Evolutionary conservation across 2,113 vertebrate genomes (phyloP), one percentile per base, ranked within the genome.

Genomic region (Hippotragus niger): DNA sequence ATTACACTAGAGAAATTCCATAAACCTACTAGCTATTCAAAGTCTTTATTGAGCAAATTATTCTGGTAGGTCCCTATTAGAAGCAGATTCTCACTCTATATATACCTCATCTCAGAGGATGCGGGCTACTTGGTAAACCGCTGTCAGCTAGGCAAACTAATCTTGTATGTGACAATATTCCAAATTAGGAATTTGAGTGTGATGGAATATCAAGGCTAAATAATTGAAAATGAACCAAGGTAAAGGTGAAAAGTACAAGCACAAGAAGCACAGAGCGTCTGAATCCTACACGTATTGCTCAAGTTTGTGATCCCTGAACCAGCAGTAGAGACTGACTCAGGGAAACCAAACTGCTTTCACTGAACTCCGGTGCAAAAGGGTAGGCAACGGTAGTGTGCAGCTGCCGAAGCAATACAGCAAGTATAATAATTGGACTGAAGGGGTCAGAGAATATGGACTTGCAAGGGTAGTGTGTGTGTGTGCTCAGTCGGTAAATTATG

Each of bases 1-100:
- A 98, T 98, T 98, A 98, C 98, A 98, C 98, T 96, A 91, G 98
- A 98, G 98, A 93, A 98, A 98, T 98, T 96, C 98, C 97, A 96
- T 96, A 98, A 98, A 98, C 97, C 98, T 98, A 96, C 97, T 91
- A 97, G 98, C 98, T 97, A 97, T 97, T 97, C 97, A 83, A 92
- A 98, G 94, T 95, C 97, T 98, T 98, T 96, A 97, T 96, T 98
- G 98, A 95, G 91, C 94, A 96, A 94, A 97, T 98, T 96, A 97
- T 97, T 97, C 95, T 97, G 96, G 95, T 97, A 96, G 91, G 55
- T 96, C 93, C 76, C 92, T 92, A 53, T 96, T 92, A 92, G 60
- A 96, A 97, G 95, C 90, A 97, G 96, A 97, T 94, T 91, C 60
- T 96, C 95, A 71, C 94, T 92, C 67, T 98, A 87, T 89, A 97